Evolutionary conservation across 2,113 vertebrate species (phyloP).

Genomic region (Theropithecus gelada): DNA sequence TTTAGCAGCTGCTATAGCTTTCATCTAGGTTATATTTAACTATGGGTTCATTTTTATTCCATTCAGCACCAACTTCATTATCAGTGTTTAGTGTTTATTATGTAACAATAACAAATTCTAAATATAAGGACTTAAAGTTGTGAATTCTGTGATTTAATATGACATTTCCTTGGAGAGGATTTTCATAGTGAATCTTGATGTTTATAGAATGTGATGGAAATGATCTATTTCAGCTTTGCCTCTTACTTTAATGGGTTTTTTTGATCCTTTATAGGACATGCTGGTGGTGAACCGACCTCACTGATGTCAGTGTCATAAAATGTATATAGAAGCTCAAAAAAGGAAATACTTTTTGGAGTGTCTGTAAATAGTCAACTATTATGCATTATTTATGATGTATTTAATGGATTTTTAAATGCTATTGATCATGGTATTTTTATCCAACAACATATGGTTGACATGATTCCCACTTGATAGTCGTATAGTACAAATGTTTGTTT

Average conservation of each 20-base stretch:
- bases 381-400: not conserved
- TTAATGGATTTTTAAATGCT: not conserved
- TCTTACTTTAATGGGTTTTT: not conserved
- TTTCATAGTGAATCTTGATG: not conserved
- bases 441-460: not conserved
- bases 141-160: not conserved
- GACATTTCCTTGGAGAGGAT: not conserved
- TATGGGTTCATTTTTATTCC: not conserved
- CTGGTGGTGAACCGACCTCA: not conserved
- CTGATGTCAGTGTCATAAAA: not conserved
- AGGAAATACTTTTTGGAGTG: not conserved
- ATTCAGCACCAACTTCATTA: not conserved
- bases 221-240: not conserved
- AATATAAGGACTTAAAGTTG: not conserved
- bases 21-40: slow-evolving; percentile 7
- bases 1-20: not conserved
- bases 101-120: not conserved
- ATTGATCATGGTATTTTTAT: not conserved
- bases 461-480: not conserved
- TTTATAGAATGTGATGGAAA: not conserved
- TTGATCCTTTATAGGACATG: slow-evolving; percentile 20
- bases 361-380: not conserved
- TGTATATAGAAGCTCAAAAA: not conserved
- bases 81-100: not conserved
- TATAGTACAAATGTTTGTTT: not conserved